Evolutionary conservation across 2,888 invertebrate genomes (phyloP), one percentile per base, ranked within the genome.

Genomic region (Rhaphigaster nebulosa): DNA sequence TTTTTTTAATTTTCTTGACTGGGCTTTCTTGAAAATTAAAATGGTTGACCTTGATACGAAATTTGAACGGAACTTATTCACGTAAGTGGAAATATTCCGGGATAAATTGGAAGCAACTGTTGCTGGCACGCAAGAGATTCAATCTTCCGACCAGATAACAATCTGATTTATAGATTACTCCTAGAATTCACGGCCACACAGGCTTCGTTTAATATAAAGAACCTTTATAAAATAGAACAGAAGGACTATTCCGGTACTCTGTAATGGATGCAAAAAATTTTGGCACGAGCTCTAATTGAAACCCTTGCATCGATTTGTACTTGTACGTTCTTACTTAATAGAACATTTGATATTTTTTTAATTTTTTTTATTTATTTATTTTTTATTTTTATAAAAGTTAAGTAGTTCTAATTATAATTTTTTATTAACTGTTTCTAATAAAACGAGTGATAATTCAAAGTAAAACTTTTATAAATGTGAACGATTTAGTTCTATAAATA

Each of bases 171-270:
- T 76, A 76, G 70, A 38, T 76, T 38, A 76, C 20, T 10, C 0
- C 10, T 8, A 76, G 70, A 38, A 76, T 76, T 76, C 70, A 38
- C 70, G 70, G 70, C 23, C 70, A 76, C 70, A 76, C 70, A 38
- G 20, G 34, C 23, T 76, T 38, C 6, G 10, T 38, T 38, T 23
- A 38, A 38, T 38, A 76, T 38, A 76, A 76, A 76, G 70, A 6
- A 10, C 70, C 34, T 20, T 23, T 76, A 15, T 76, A 38, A 29
- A 38, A 76, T n/a, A 76, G 15, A 29, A 76, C 8, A 23, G 5
- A 8, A n/a, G 15, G 1, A 38, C 70, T 76, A 76, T 76, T 76
- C 20, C 34, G 38, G 70, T 76, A 76, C 10, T 76, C 34, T 38
- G 1, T 76, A 6, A n/a, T 2, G 34, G 70, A 38, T 8, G 6